Conservation (phyloP, 2,113 vertebrate species). For the Tyrannus savana region DNA sequence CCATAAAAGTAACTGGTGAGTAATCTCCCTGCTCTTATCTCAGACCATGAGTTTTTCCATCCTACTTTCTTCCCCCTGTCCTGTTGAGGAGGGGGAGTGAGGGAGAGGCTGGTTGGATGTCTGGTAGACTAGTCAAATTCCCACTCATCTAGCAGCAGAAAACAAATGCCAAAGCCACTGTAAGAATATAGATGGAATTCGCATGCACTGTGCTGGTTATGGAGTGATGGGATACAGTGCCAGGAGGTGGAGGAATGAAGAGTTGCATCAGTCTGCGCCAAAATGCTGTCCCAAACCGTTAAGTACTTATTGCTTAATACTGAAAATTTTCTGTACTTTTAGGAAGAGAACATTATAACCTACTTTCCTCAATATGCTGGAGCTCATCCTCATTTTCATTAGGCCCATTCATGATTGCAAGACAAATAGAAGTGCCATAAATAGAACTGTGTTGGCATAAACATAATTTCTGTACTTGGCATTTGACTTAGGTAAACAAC, state of each 20-base stretch:
- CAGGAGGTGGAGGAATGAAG: not conserved
- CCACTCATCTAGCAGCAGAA: not conserved
- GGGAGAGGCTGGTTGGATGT: accelerated
- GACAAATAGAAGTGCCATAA: slow-evolving; percentile 15
- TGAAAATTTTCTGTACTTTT: slow-evolving; percentile 5
- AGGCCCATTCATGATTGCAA: not conserved
- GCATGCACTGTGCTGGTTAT: accelerated
- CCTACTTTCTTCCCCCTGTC: not conserved
- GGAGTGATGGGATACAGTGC: not conserved
- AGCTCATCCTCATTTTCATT: slow-evolving; percentile 35
- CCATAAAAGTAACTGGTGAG: not conserved
- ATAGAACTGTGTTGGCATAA: slow-evolving; percentile 42
- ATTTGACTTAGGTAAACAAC: slow-evolving; percentile 29
- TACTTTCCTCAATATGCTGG: slow-evolving; percentile 9
- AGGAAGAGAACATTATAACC: slow-evolving; percentile 31
- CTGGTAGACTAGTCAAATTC: not conserved
- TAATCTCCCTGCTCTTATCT: not conserved
- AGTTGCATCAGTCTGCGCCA: not conserved
- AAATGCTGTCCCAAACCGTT: not conserved
- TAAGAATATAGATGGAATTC: not conserved
- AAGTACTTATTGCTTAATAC: not conserved
- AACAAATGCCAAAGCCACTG: not conserved
- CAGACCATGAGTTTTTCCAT: not conserved
- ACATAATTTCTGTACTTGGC: slow-evolving; percentile 24
- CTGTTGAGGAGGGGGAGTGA: not conserved